Evolutionary conservation across 2,888 invertebrate species (phyloP).

Genomic region (Norana najaformis): DNA sequence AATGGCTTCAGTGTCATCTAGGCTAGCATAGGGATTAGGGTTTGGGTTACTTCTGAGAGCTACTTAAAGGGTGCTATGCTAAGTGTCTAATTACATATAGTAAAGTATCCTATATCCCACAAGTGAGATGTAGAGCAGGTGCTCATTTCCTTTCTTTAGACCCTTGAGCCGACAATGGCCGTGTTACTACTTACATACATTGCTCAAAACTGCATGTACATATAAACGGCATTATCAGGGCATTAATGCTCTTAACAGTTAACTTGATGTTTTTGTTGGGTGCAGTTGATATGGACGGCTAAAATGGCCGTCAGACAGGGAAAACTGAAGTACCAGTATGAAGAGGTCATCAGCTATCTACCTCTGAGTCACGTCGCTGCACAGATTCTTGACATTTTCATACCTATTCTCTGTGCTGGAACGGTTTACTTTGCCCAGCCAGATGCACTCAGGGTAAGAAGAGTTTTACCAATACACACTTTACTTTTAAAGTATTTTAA

Average conservation of each 20-base stretch:
- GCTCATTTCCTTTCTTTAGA: too few relatives aligned
- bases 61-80: too few relatives aligned
- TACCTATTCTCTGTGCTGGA: conserved; percentile 70
- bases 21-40: too few relatives aligned
- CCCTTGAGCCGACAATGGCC: too few relatives aligned
- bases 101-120: too few relatives aligned
- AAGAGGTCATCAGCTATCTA: conserved; percentile 77
- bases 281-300: conserved; percentile 66
- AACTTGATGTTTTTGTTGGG: not conserved
- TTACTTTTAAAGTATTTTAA: not conserved
- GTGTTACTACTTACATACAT: not conserved
- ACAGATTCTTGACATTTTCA: conserved; percentile 81
- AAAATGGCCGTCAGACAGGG: conserved; percentile 34
- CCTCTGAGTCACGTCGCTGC: conserved; percentile 90
- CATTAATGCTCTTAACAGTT: not conserved
- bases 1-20: too few relatives aligned
- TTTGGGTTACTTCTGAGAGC: too few relatives aligned
- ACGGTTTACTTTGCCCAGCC: conserved; percentile 87
- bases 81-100: too few relatives aligned
- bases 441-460: conserved; percentile 74
- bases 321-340: conserved; percentile 44
- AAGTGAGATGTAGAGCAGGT: too few relatives aligned
- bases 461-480: not conserved
- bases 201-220: not conserved
- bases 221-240: not conserved